phyloP scores from a whole-genome alignment of 2,113 vertebrate species.

The Psophia crepitans region DNA sequence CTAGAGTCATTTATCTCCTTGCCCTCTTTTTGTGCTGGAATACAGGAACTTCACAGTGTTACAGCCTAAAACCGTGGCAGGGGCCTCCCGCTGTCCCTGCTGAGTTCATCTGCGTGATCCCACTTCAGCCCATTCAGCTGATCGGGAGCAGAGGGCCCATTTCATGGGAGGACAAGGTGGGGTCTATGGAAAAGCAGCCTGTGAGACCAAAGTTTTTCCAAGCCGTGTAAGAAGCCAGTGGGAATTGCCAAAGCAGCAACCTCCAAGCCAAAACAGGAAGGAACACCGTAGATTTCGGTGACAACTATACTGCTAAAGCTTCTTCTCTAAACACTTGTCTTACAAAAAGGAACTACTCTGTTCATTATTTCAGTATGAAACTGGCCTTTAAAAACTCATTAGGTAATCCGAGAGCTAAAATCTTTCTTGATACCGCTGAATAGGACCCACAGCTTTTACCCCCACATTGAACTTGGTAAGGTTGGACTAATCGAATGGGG shows the following conservation, averaged over 20 bases:
- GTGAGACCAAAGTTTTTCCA: neutral
- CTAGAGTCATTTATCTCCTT: slow-evolving; percentile 58
- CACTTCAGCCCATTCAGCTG: slow-evolving; percentile 35
- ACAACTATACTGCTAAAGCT: neutral
- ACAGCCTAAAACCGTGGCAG: neutral
- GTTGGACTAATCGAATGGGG: neutral
- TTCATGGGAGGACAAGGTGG: slow-evolving; percentile 42
- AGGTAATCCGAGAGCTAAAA: neutral
- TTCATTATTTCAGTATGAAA: neutral
- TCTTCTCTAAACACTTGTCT: neutral
- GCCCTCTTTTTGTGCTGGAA: slow-evolving; percentile 28
- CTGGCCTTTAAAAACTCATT: neutral
- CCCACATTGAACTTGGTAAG: neutral
- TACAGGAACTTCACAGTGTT: slow-evolving; percentile 50
- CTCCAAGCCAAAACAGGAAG: slow-evolving; percentile 20
- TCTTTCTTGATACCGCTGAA: neutral
- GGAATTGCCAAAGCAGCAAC: slow-evolving; percentile 16
- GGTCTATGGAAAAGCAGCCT: slow-evolving; percentile 10
- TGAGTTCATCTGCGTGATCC: neutral
- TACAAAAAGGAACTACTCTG: neutral
- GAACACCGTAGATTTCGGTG: neutral
- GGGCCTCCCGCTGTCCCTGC: neutral
- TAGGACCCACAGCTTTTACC: neutral
- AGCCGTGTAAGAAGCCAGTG: neutral
- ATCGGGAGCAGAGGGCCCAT: neutral